Base-by-base conservation (phyloP, 2,113 vertebrate genomes). In the Melanerpes formicivorus region DNA sequence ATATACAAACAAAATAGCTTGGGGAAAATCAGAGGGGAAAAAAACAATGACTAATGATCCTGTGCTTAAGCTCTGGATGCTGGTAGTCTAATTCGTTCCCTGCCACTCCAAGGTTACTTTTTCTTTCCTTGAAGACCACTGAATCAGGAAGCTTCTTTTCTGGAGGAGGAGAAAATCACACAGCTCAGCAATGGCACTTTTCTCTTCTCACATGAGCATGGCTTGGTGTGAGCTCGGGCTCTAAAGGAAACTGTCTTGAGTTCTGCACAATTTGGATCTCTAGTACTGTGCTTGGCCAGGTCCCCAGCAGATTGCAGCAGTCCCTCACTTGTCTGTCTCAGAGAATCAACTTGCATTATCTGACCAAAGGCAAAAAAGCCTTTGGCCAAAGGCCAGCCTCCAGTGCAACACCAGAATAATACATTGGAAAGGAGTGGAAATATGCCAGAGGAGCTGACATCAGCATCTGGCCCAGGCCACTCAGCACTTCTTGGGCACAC, bases 31-130 rank as follows among this genome's bases (percentile, higher is more conserved):
- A 34, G 71, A 67, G 64, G 54, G 81, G 40, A 11, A 40, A 83
- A 91, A 87, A 93, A n/a, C 72, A 70, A 67, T 63, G 85, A 91
- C 56, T 91, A 82, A 94, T 85, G 83, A 67, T 32, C 7, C 80
- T 56, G 34, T 8, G 66, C n/a, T 56, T 13, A 25, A 63, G 34
- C 83, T 81, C 80, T 75, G 75, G 75, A 34, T 89, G 86, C 62
- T 60, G 70, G 19, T 66, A 12, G 40, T 76, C 65, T 50, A 40
- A 27, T 92, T 40, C 46, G 14, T 80, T 46, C 87, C 27, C 59
- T 80, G 67, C 74, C 52, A 32, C 59, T 40, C 79, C 79, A 76
- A 74, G 79, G 93, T 80, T 87, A 63, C 34, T 76, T 62, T 71
- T 26, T 79, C 34, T 79, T 92, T 30, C 19, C 26, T 73, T 78